Evolutionary conservation across 2,113 vertebrate genomes (phyloP).

Genomic region (Lepidothrix coronata): DNA sequence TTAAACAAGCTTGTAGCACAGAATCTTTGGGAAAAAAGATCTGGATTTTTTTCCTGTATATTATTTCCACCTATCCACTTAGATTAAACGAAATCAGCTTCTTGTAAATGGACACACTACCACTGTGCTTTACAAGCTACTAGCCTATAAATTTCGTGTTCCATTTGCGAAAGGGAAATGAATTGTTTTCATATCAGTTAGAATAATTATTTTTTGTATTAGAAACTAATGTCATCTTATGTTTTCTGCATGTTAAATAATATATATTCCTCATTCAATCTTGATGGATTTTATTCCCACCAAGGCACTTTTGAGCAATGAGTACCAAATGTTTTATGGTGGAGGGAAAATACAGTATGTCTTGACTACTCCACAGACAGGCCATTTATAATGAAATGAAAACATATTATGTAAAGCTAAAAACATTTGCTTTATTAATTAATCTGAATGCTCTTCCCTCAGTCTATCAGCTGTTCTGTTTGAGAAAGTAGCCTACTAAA

Average conservation of each 20-base stretch:
- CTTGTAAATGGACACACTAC: not conserved
- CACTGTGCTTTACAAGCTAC: not conserved
- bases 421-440: slow-evolving; percentile 44
- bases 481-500: not conserved
- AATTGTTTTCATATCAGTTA: not conserved
- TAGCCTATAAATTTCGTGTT: not conserved
- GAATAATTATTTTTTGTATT: not conserved
- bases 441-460: not conserved
- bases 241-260: not conserved
- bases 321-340: not conserved
- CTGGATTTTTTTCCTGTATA: not conserved
- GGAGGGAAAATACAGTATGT: slow-evolving; percentile 6
- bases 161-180: not conserved
- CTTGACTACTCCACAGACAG: not conserved
- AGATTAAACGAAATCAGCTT: not conserved
- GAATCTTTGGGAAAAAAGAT: not conserved
- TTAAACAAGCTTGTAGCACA: not conserved
- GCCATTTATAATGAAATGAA: slow-evolving; percentile 12
- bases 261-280: not conserved
- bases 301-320: not conserved
- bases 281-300: not conserved
- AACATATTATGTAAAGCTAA: slow-evolving; percentile 15
- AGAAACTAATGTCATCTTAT: not conserved
- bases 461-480: not conserved
- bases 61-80: not conserved